phyloP scores from a whole-genome alignment of 1,140 invertebrate species.

The Euura lappo region DNA sequence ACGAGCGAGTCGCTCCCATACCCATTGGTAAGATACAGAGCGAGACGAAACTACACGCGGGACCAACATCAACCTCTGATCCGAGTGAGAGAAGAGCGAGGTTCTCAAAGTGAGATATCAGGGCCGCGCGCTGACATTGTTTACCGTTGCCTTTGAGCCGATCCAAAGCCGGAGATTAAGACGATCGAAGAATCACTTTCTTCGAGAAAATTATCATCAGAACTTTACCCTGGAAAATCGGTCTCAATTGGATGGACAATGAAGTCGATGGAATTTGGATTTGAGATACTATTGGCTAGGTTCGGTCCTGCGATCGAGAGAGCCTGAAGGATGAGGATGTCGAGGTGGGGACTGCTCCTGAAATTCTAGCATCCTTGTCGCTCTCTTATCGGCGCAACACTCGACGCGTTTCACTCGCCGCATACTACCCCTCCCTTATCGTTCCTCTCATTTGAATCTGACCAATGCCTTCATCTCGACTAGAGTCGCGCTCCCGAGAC shows the following conservation, averaged over 20 bases:
- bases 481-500: background rate
- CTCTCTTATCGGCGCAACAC: background rate
- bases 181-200: too few species aligned
- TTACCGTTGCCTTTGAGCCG: too few species aligned
- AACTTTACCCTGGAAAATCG: too few species aligned
- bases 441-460: constrained; percentile 40
- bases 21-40: constrained; percentile 49
- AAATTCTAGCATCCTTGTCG: constrained; percentile 15
- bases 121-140: constrained; percentile 18
- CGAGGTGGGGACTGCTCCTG: constrained; percentile 11
- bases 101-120: constrained; percentile 43
- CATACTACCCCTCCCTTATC: background rate
- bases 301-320: constrained; percentile 19
- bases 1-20: constrained; percentile 44
- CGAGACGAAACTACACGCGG: constrained; percentile 43
- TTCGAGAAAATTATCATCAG: too few species aligned
- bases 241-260: too few species aligned
- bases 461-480: constrained; percentile 29
- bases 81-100: constrained; percentile 44
- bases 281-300: constrained; percentile 4
- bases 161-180: too few species aligned
- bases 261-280: too few species aligned
- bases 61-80: constrained; percentile 41
- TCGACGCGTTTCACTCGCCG: background rate
- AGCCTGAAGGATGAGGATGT: constrained; percentile 12